Conservation (phyloP, 2,888 invertebrate genomes). For the Norana najaformis region DNA sequence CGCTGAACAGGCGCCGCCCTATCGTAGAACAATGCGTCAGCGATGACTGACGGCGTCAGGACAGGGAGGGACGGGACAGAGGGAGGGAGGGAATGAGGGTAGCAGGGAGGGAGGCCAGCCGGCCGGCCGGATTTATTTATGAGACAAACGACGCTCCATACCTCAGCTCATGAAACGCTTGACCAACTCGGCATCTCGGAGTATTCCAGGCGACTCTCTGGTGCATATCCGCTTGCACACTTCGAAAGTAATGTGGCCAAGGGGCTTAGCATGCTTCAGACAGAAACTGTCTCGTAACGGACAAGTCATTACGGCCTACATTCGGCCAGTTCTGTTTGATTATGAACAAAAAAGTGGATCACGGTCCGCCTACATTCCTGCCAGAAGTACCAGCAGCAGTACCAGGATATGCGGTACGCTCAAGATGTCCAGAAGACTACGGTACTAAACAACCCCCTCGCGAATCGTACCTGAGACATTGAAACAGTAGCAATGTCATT, state of each 20-base stretch:
- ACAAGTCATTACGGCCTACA: too few relatives aligned
- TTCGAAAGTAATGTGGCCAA: background rate
- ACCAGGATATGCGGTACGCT: conserved; percentile 36
- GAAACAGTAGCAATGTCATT: too few relatives aligned
- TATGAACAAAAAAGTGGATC: too few relatives aligned
- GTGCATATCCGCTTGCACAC: background rate
- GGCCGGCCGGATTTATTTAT: background rate
- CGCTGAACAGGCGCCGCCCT: background rate
- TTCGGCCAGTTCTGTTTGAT: too few relatives aligned
- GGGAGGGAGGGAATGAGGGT: background rate
- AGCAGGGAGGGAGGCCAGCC: background rate
- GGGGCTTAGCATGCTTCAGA: background rate
- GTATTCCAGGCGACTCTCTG: background rate
- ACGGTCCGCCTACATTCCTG: too few relatives aligned
- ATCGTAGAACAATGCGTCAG: background rate
- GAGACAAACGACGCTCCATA: background rate
- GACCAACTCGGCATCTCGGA: background rate
- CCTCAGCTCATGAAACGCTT: background rate
- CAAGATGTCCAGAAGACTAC: conserved; percentile 36
- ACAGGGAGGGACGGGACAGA: background rate
- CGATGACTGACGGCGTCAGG: background rate
- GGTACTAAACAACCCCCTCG: conserved; percentile 30
- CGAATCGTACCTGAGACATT: too few relatives aligned
- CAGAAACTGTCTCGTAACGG: background rate
- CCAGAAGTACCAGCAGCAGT: conserved; percentile 16